These are phyloP conservation scores for Nyctalus aviator DNA, from an alignment of 2,797 vertebrate species.

Conservation along the genomic window DNA sequence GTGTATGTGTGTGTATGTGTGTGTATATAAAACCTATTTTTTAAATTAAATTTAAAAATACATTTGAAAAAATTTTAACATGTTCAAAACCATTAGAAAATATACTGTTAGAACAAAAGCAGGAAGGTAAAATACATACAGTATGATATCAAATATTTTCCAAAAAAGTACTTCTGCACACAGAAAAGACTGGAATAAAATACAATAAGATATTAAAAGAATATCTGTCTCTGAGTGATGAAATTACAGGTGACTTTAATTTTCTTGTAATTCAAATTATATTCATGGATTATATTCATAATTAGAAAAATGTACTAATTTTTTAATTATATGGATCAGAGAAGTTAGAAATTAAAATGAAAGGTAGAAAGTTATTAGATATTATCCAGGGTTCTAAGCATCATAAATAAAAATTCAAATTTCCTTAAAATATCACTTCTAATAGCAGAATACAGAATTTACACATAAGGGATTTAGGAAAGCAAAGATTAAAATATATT, in stretches of 20 bases:
- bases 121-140: conserved; percentile 17
- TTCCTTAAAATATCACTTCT: conserved; percentile 57
- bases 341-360: conserved; percentile 50
- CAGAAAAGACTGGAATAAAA: conserved; percentile 39
- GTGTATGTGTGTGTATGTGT: no score
- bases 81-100: conserved; percentile 50
- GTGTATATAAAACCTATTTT: background rate
- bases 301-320: conserved; percentile 38
- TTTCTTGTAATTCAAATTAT: conserved; percentile 48
- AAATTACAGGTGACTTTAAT: conserved; percentile 50
- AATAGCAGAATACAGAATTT: conserved; percentile 40
- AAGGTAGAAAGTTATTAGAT: background rate
- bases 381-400: conserved; percentile 45
- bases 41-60: conserved; percentile 22
- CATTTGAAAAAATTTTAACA: conserved; percentile 6
- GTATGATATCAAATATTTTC: conserved; percentile 16
- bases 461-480: conserved; percentile 15
- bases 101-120: background rate
- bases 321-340: conserved; percentile 39
- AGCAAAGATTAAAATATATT: conserved; percentile 41
- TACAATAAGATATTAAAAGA: conserved; percentile 19
- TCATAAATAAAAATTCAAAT: conserved; percentile 37
- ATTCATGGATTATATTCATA: conserved; percentile 36
- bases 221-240: background rate
- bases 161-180: background rate